A percentile compares a stretch with the other conserved stretches of the same genome.
Evolutionary conservation across 2,113 vertebrate species (phyloP).

Genomic region (Saguinus midas): DNA sequence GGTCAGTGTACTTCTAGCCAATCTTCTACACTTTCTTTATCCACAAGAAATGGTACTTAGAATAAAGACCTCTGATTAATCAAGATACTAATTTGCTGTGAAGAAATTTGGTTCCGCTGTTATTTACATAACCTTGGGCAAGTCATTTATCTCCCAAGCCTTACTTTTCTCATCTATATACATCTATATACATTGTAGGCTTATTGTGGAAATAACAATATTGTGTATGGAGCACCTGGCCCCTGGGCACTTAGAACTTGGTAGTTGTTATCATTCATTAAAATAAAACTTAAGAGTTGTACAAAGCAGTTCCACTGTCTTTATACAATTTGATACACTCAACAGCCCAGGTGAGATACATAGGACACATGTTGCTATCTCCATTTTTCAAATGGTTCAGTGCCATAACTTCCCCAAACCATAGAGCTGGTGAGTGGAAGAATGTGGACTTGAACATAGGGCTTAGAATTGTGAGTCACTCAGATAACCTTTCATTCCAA

Average conservation of each 20-base stretch:
- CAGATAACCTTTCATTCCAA: background rate
- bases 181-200: background rate
- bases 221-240: background rate
- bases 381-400: background rate
- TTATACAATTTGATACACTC: background rate
- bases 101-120: background rate
- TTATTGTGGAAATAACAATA: background rate
- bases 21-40: background rate
- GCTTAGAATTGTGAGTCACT: background rate
- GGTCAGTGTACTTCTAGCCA: background rate
- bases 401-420: background rate
- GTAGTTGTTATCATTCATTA: background rate
- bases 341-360: background rate
- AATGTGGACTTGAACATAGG: background rate
- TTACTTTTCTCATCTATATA: background rate
- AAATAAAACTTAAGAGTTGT: conserved; percentile 22
- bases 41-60: background rate
- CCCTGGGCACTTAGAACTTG: background rate
- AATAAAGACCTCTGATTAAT: background rate
- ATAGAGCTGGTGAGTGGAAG: background rate
- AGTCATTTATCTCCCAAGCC: background rate
- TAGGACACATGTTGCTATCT: background rate
- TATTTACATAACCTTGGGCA: background rate
- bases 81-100: background rate
- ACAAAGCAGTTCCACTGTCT: background rate